phyloP scores from a whole-genome alignment of 2,797 vertebrate genomes.

The Micropoecilia bifurca region DNA sequence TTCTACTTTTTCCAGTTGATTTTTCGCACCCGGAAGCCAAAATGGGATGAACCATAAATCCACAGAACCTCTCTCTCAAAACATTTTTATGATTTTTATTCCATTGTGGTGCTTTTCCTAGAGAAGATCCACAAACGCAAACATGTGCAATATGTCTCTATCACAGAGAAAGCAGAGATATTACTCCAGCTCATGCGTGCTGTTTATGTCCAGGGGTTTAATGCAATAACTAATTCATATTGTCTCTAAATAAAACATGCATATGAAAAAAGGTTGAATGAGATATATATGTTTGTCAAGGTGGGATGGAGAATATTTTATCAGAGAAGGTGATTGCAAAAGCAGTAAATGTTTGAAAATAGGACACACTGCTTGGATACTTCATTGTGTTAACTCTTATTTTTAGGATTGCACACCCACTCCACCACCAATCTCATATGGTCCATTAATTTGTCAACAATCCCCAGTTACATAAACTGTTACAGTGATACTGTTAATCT shows the following conservation, averaged over 20 bases:
- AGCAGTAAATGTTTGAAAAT: neutral
- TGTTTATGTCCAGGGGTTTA: neutral
- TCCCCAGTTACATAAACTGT: neutral
- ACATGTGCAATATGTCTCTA: neutral
- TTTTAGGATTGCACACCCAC: neutral
- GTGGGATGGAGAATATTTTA: neutral
- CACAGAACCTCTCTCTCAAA: neutral
- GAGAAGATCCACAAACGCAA: neutral
- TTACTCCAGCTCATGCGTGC: neutral
- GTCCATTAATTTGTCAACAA: neutral
- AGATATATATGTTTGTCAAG: neutral
- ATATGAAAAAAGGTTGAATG: neutral
- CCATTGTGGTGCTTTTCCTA: neutral
- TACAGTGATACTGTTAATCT: neutral
- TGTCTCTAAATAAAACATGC: neutral
- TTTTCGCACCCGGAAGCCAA: neutral
- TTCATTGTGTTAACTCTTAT: neutral
- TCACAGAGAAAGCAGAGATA: neutral
- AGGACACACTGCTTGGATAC: neutral
- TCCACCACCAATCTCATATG: neutral
- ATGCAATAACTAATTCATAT: conserved; percentile 1
- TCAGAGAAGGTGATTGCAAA: neutral
- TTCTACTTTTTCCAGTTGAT: neutral
- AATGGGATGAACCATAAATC: neutral
- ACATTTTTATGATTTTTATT: neutral